phyloP scores from a whole-genome alignment of 2,888 invertebrate species.

The Polyommatus icarus region DNA sequence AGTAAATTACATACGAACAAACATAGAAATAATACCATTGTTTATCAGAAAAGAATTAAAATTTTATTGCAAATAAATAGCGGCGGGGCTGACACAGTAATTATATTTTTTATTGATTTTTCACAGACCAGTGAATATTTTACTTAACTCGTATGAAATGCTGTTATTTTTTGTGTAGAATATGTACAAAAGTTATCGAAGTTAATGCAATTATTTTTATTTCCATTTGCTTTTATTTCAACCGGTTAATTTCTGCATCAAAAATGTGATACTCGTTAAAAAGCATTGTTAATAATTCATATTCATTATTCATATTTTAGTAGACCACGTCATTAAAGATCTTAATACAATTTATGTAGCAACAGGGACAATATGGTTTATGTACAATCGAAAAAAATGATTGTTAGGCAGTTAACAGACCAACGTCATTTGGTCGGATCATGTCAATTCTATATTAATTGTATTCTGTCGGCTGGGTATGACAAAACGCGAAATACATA shows the following conservation, averaged over 20 bases:
- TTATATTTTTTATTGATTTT: constrained; percentile 29
- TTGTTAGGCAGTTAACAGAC: too few relatives aligned
- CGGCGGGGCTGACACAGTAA: constrained; percentile 9
- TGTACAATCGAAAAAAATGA: too few relatives aligned
- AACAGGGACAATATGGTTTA: too few relatives aligned
- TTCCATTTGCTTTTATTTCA: not conserved
- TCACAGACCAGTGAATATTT: constrained; percentile 13
- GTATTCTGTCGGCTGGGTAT: too few relatives aligned
- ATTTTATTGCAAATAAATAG: constrained; percentile 13
- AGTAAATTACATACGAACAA: not conserved
- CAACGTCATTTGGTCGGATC: too few relatives aligned
- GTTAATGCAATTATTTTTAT: not conserved
- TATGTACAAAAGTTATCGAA: not conserved
- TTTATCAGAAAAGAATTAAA: constrained; percentile 22
- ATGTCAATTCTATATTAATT: too few relatives aligned
- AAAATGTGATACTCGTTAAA: too few relatives aligned
- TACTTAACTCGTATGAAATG: constrained; percentile 1
- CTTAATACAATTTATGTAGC: too few relatives aligned
- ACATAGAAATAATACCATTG: constrained; percentile 6
- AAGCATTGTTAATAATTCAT: too few relatives aligned
- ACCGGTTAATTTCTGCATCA: not conserved
- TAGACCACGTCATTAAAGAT: too few relatives aligned
- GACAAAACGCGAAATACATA: too few relatives aligned
- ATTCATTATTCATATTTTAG: too few relatives aligned
- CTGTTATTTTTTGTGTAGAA: not conserved